Conservation (phyloP, 2,888 invertebrate species). For the Habroteleia sp. region DNA sequence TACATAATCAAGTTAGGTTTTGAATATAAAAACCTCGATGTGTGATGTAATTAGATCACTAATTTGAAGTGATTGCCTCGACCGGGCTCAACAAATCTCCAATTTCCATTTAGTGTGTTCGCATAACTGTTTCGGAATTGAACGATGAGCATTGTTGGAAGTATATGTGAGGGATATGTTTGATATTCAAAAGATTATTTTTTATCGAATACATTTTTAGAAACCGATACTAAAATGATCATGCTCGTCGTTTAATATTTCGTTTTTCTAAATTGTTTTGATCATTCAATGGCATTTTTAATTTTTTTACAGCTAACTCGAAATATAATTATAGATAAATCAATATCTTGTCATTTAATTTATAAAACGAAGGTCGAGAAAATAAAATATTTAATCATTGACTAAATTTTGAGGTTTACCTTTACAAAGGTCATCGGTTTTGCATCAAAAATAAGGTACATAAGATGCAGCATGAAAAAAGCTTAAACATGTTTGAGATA, state of each 20-base stretch:
- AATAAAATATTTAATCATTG: slow-evolving; percentile 35
- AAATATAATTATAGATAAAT: slow-evolving; percentile 23
- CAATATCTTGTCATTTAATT: slow-evolving; percentile 24
- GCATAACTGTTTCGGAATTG: slow-evolving; percentile 22
- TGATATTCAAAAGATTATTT: not conserved
- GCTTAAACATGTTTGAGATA: slow-evolving; percentile 2
- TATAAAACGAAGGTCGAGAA: slow-evolving; percentile 13
- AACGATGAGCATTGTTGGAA: slow-evolving; percentile 3
- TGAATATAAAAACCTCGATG: slow-evolving; percentile 13
- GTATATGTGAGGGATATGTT: slow-evolving; percentile 16
- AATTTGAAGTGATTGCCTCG: slow-evolving; percentile 12
- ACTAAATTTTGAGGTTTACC: slow-evolving; percentile 18
- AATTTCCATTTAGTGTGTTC: slow-evolving; percentile 26
- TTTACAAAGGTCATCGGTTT: slow-evolving; percentile 17
- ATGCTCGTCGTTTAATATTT: no score
- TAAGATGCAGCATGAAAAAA: not conserved
- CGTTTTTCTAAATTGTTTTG: no score
- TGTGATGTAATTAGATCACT: slow-evolving; percentile 17
- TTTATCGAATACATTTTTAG: no score
- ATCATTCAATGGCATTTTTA: no score
- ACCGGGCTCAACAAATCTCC: slow-evolving; percentile 1
- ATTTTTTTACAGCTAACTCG: no score
- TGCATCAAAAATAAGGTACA: not conserved
- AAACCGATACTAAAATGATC: no score
- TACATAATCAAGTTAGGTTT: slow-evolving; percentile 6